Conservation (phyloP, 92 coral and sea anemone species). For the Porites cylindrica region DNA sequence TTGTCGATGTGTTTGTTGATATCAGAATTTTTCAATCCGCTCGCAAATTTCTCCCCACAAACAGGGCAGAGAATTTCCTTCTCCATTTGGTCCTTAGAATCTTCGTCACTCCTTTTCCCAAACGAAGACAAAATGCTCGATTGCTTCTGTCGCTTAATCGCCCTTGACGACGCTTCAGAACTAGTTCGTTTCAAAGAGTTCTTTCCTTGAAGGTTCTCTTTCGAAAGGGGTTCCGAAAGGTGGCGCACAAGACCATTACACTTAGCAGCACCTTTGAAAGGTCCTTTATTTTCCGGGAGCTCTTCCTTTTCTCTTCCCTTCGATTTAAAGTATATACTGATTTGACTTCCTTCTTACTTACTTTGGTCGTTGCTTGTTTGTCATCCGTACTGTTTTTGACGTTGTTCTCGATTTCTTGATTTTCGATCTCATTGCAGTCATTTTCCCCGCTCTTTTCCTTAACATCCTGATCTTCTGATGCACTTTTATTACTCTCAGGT, state of each 20-base stretch:
- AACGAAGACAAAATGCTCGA: constrained; percentile 77
- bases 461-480: background rate
- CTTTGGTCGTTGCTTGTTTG: background rate
- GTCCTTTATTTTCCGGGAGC: background rate
- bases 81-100: constrained; percentile 20
- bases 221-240: constrained; percentile 15
- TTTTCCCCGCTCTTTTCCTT: background rate
- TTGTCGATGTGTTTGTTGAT: constrained; percentile 88
- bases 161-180: constrained; percentile 28
- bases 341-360: constrained; percentile 10
- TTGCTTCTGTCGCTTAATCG: constrained; percentile 69
- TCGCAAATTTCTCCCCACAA: constrained; percentile 74
- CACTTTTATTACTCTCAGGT: background rate
- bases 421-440: background rate
- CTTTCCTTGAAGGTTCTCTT: constrained; percentile 39
- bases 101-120: constrained; percentile 40
- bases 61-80: constrained; percentile 82
- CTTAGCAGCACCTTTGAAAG: background rate
- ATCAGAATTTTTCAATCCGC: constrained; percentile 72
- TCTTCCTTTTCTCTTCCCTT: background rate
- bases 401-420: background rate
- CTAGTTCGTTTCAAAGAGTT: constrained; percentile 65
- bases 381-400: background rate
- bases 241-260: constrained; percentile 10
- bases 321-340: constrained; percentile 30